Evolutionary conservation across 2,113 vertebrate genomes (phyloP).

Genomic region (Nibea albiflora): DNA sequence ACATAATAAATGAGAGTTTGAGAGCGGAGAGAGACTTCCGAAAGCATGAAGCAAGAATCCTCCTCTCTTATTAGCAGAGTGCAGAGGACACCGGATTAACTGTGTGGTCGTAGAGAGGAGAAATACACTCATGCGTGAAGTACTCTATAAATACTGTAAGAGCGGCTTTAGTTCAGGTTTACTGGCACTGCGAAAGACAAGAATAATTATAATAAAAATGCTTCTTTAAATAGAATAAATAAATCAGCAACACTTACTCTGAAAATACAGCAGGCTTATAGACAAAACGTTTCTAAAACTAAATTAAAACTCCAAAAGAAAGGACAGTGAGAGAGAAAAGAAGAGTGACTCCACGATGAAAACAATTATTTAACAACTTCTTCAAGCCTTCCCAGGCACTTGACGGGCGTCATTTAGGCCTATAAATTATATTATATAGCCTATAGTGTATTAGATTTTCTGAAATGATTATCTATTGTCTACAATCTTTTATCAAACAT

Average conservation of each 20-base stretch:
- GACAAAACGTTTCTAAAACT: too few species aligned
- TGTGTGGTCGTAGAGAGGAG: constrained; percentile 18
- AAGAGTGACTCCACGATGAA: too few species aligned
- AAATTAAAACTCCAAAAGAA: too few species aligned
- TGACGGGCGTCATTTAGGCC: too few species aligned
- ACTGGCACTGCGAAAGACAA: background rate
- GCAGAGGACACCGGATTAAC: constrained; percentile 55
- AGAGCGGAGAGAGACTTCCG: constrained; percentile 61
- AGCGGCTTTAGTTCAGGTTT: constrained; percentile 12
- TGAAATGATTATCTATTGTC: background rate
- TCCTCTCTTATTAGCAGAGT: constrained; percentile 54
- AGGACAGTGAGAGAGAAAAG: too few species aligned
- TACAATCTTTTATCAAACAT: too few species aligned
- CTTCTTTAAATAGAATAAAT: too few species aligned
- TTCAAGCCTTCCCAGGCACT: background rate
- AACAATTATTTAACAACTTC: background rate
- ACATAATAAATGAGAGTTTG: constrained; percentile 71
- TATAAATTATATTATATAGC: too few species aligned
- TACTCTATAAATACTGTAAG: constrained; percentile 28
- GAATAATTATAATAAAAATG: too few species aligned
- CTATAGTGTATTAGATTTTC: background rate
- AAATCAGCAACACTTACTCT: too few species aligned
- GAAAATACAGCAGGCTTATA: too few species aligned
- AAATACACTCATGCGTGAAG: constrained; percentile 18
- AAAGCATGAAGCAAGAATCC: constrained; percentile 44